A percentile compares a stretch with the other conserved stretches of the same genome.
These are phyloP conservation scores for Paraplagusia blochii DNA, from an alignment of 2,113 vertebrate genomes.

Conservation along the genomic window DNA sequence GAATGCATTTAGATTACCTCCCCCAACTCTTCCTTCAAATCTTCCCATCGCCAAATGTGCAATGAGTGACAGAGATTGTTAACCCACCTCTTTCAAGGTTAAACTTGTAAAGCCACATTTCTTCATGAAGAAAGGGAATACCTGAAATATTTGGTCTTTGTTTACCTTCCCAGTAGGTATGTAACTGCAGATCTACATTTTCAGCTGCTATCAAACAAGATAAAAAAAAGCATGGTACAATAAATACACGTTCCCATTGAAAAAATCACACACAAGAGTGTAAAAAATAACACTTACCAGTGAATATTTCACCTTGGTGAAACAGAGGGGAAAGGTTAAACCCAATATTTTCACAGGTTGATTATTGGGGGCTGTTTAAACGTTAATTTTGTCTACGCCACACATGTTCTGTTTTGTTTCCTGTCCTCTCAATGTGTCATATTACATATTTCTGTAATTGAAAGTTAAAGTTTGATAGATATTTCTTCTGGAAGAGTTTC, in stretches of 20 bases:
- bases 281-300: constrained; percentile 49
- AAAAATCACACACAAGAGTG: constrained; percentile 29
- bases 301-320: constrained; percentile 43
- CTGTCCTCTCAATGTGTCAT: no score
- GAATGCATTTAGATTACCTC: constrained; percentile 42
- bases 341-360: constrained; percentile 5
- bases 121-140: constrained; percentile 17
- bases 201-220: not conserved
- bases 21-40: constrained; percentile 17
- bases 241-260: not conserved
- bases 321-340: constrained; percentile 25
- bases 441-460: no score
- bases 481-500: no score
- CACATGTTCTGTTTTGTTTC: no score
- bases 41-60: constrained; percentile 41
- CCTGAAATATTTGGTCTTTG: not conserved
- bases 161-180: not conserved
- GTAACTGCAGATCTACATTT: not conserved
- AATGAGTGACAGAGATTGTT: constrained; percentile 12
- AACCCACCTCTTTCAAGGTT: constrained; percentile 31
- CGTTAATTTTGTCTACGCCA: constrained; percentile 16
- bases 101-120: constrained; percentile 58
- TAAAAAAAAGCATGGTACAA: not conserved
- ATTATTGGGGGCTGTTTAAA: no score
- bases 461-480: no score